Percentiles rank a stretch among this genome's conserved stretches.
Conservation (phyloP, 2,888 invertebrate species). For the Rugalucina vietnamica region DNA sequence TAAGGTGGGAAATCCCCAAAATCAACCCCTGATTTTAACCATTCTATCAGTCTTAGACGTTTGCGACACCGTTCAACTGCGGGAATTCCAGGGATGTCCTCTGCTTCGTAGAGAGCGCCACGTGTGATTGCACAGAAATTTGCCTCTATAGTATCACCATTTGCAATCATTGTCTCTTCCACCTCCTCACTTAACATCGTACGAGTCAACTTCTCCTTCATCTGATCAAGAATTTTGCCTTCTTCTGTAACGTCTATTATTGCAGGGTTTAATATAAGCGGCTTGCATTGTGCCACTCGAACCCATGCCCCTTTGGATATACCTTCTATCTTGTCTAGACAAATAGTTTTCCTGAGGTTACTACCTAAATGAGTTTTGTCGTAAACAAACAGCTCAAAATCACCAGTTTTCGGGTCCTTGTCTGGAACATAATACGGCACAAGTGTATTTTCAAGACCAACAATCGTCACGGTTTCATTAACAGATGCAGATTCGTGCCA, state of each 20-base stretch:
- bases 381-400: conserved; percentile 31
- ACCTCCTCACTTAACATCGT: conserved; percentile 17
- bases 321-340: conserved; percentile 7
- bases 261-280: conserved; percentile 7
- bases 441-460: neutral
- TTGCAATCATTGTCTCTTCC: conserved; percentile 12
- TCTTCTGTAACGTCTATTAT: conserved; percentile 21
- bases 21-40: conserved; percentile 18
- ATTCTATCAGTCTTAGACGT: neutral
- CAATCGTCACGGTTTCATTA: neutral
- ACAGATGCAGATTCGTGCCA: neutral
- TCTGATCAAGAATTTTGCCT: conserved; percentile 34
- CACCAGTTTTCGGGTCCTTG: neutral
- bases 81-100: conserved; percentile 19
- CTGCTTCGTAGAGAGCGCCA: conserved; percentile 25
- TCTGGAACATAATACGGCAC: conserved; percentile 39
- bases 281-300: neutral
- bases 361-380: conserved; percentile 36
- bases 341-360: conserved; percentile 23
- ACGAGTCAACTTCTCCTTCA: conserved; percentile 22
- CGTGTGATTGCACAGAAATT: conserved; percentile 2
- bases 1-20: conserved; percentile 33
- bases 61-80: conserved; percentile 8
- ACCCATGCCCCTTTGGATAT: conserved; percentile 1
- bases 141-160: conserved; percentile 20